These are phyloP conservation scores for Paracentrotus lividus DNA, from an alignment of 53 echinoderm and acorn worm genomes.

Conservation along the genomic window DNA sequence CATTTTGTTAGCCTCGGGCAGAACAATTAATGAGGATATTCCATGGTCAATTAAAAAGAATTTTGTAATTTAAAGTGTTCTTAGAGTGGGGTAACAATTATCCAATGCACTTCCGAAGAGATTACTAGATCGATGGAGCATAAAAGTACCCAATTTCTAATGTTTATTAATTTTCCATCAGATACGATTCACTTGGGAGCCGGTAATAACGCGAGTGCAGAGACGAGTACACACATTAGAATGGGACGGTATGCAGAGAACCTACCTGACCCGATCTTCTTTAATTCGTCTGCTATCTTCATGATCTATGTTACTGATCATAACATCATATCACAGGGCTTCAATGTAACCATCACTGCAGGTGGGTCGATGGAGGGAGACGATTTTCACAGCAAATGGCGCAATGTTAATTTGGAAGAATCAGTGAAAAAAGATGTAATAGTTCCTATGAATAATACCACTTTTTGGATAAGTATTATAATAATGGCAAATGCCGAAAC, in stretches of 20 bases:
- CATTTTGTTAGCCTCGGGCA: too few species aligned
- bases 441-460: too few species aligned
- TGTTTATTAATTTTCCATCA: background rate
- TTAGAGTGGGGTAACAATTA: too few species aligned
- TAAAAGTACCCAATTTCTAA: too few species aligned
- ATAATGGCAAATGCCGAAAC: too few species aligned
- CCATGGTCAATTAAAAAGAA: too few species aligned
- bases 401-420: background rate
- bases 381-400: constrained; percentile 25
- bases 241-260: background rate
- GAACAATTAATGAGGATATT: too few species aligned
- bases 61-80: too few species aligned
- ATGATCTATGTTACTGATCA: constrained; percentile 65
- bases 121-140: too few species aligned
- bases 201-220: constrained; percentile 47
- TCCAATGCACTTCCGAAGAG: too few species aligned
- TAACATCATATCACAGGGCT: constrained; percentile 62
- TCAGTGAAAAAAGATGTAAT: too few species aligned
- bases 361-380: background rate
- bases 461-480: too few species aligned
- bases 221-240: constrained; percentile 21
- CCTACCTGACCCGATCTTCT: background rate
- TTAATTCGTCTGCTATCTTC: constrained; percentile 49
- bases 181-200: constrained; percentile 38
- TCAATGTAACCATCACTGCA: constrained; percentile 58